Base-by-base conservation (phyloP, 2,888 invertebrate genomes). In the Drosophila macrothrix region DNA sequence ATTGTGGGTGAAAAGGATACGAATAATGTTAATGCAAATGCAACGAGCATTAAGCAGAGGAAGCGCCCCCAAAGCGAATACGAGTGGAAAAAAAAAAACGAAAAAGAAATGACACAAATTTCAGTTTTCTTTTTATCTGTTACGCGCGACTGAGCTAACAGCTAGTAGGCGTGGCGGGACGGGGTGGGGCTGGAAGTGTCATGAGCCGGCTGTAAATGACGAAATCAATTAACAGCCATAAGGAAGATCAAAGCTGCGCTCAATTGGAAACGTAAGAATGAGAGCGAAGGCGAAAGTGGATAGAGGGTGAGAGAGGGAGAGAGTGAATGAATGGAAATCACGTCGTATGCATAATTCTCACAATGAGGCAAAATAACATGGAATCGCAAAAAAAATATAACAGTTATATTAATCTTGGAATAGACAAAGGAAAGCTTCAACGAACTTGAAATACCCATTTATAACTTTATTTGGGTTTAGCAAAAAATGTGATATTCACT, bases 171-270 rank as follows among this genome's bases (percentile, higher is more conserved):
- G n/a, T 31, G 25, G 4, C 29, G 22, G 37, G 19, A 62, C 22
- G 19, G 22, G 41, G 25, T 54, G 33, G 33, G 35, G 19, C 54
- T 35, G 60, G 50, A 65, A 68, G 73, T 53, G 78, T 56, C 54
- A 39, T 65, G 52, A 68, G 56, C n/a, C 52, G 37, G 5, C 50
- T 29, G 66, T 39, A 43, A 37, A 53, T 53, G 54, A 59, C 76
- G 62, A 82, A 81, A 81, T 79, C 76, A 82, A 82, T 82, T 82
- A 82, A 77, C 61, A 66, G 54, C 52, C 72, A 70, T 67, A 71
- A 63, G 66, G 72, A 80, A 80, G 80, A 82, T 82, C 80, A 82
- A 82, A 79, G 73, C 79, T 73, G 79, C 59, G 56, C 49, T 75
- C 72, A 65, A 71, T 60, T 73, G 75, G 62, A 82, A 82, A 73